phyloP scores from a whole-genome alignment of 2,797 vertebrate species.

The Darevskia mixta region DNA sequence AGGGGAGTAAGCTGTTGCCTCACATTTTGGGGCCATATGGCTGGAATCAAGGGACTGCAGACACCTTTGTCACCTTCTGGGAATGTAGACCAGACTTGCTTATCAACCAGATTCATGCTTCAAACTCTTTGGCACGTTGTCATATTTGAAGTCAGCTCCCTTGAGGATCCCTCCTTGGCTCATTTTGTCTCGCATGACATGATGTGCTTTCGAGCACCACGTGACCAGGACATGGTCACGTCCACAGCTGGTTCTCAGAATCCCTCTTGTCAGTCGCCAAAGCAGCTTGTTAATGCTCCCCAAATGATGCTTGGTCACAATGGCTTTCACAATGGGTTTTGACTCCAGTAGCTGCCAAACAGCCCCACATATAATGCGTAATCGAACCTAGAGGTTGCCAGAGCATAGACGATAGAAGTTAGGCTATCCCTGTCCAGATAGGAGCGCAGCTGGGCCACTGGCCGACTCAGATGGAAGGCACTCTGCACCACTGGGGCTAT shows the following conservation, averaged over 20 bases:
- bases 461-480: too few relatives aligned
- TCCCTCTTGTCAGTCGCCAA: not conserved
- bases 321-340: not conserved
- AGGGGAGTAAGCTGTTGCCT: not conserved
- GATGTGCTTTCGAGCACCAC: not conserved
- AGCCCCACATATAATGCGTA: not conserved
- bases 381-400: too few relatives aligned
- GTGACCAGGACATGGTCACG: not conserved
- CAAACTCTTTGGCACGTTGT: conserved; percentile 8
- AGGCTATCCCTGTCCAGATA: too few relatives aligned
- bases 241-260: not conserved
- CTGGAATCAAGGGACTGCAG: conserved; percentile 4
- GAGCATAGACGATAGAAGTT: too few relatives aligned
- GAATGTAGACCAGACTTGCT: not conserved
- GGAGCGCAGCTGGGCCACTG: too few relatives aligned
- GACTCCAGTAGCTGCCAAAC: not conserved
- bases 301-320: not conserved
- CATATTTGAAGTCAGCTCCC: not conserved
- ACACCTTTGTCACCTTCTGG: conserved; percentile 16
- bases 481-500: too few relatives aligned
- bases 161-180: not conserved
- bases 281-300: not conserved
- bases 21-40: not conserved
- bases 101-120: conserved; percentile 28
- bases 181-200: not conserved